phyloP scores from a whole-genome alignment of 2,797 vertebrate species.

The Poeciliopsis gracilis region DNA sequence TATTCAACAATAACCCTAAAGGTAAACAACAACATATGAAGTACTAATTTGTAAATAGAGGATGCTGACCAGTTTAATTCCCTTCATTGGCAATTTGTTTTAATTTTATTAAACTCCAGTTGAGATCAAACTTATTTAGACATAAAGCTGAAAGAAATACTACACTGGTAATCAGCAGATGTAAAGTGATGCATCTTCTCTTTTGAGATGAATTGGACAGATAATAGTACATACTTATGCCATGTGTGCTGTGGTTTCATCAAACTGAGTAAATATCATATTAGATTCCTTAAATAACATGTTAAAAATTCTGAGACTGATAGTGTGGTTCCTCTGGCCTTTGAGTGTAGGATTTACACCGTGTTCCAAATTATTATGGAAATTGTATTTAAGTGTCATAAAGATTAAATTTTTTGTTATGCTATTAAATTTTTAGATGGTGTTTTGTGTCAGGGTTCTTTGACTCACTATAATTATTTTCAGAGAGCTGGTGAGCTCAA shows the following conservation, averaged over 20 bases:
- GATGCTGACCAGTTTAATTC: conserved; percentile 1
- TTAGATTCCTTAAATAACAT: background rate
- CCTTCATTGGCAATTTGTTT: conserved; percentile 2
- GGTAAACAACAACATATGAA: conserved; percentile 5
- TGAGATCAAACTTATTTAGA: background rate
- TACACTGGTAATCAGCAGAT: background rate
- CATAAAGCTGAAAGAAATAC: background rate
- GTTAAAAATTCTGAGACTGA: background rate
- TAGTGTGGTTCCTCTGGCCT: background rate
- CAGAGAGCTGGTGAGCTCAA: too few relatives aligned
- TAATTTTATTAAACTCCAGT: conserved; percentile 8
- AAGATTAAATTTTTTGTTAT: too few relatives aligned
- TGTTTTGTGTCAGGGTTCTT: too few relatives aligned
- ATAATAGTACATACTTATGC: background rate
- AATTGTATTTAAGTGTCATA: too few relatives aligned
- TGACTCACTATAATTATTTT: too few relatives aligned
- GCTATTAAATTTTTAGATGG: too few relatives aligned
- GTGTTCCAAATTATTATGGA: too few relatives aligned
- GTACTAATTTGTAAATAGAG: background rate
- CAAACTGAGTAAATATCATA: background rate
- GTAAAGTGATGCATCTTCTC: background rate
- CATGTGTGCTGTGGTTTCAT: background rate
- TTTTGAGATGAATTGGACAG: background rate
- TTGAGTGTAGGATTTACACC: too few relatives aligned
- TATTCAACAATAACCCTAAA: background rate